A percentile compares a stretch with the other conserved stretches of the same genome.
Evolutionary conservation across 2,797 vertebrate genomes (phyloP).

Genomic region (Brachyalestes nurse): DNA sequence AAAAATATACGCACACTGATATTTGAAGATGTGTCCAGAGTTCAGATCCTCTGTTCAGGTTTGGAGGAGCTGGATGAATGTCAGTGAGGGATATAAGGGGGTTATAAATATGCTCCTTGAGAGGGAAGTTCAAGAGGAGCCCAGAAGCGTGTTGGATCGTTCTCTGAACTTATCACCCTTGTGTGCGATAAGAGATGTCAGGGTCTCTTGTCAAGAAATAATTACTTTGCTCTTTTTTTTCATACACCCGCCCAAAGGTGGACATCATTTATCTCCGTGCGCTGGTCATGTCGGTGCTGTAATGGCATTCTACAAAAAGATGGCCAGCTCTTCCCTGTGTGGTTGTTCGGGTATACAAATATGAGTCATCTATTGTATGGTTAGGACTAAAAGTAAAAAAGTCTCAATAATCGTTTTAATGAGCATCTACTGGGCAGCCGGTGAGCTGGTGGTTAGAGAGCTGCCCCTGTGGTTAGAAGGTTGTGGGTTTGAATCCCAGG

Average conservation of each 20-base stretch:
- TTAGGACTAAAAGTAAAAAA: too few species aligned
- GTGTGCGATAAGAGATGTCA: conserved; percentile 36
- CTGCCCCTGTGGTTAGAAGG: too few species aligned
- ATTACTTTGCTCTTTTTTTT: conserved; percentile 48
- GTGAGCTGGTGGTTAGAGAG: too few species aligned
- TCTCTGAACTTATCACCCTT: conserved; percentile 40
- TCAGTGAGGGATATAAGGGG: conserved; percentile 21
- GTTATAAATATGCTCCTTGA: conserved; percentile 38
- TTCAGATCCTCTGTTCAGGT: neutral
- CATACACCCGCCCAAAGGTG: conserved; percentile 43
- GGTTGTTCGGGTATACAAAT: neutral
- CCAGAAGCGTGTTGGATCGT: conserved; percentile 27
- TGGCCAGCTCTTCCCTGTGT: neutral
- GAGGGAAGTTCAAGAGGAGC: conserved; percentile 28
- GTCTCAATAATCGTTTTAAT: too few species aligned
- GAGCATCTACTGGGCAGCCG: too few species aligned
- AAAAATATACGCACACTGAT: neutral
- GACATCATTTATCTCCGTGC: conserved; percentile 53
- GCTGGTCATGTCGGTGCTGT: neutral
- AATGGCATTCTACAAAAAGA: neutral
- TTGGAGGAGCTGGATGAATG: conserved; percentile 24
- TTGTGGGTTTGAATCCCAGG: too few species aligned
- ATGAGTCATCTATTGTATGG: neutral
- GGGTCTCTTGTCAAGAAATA: conserved; percentile 53
- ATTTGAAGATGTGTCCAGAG: neutral